Conservation (phyloP, 2,113 vertebrate species). For the Mastomys coucha region DNA sequence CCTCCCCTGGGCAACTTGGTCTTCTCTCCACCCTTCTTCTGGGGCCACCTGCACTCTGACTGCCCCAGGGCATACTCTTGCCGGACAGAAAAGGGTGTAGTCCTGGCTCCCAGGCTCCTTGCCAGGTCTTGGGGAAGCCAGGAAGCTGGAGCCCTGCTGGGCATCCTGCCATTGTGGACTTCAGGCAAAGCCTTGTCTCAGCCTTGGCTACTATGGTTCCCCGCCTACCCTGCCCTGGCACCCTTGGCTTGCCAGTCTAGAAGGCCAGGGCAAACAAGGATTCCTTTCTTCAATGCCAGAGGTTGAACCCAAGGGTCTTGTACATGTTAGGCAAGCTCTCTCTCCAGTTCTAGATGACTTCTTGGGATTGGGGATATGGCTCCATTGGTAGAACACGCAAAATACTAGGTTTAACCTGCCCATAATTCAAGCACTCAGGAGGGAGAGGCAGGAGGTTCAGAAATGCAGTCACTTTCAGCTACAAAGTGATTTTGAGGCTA, state of each 20-base stretch:
- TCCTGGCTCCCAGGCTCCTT: neutral
- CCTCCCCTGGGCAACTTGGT: neutral
- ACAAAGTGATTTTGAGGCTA: neutral
- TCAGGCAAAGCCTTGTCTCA: constrained; percentile 69
- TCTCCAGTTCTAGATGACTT: neutral
- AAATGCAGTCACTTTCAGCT: neutral
- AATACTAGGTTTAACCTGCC: neutral
- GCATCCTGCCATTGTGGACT: constrained; percentile 69
- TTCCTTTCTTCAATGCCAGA: neutral
- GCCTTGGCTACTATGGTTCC: constrained; percentile 26
- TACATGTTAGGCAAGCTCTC: neutral
- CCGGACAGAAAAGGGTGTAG: neutral
- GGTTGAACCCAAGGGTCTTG: neutral
- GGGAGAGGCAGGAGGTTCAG: neutral
- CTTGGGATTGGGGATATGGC: neutral
- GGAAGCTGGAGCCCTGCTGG: constrained; percentile 54
- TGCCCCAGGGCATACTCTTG: neutral
- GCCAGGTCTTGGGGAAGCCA: constrained; percentile 36
- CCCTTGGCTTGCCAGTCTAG: constrained; percentile 34
- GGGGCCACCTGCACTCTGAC: neutral
- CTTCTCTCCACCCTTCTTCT: neutral
- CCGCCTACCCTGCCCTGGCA: neutral
- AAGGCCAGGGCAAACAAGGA: constrained; percentile 28
- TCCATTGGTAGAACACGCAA: neutral
- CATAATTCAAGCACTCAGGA: neutral